These are phyloP conservation scores for Crotalus helleri DNA, from an alignment of 2,113 vertebrate genomes.

Conservation along the genomic window DNA sequence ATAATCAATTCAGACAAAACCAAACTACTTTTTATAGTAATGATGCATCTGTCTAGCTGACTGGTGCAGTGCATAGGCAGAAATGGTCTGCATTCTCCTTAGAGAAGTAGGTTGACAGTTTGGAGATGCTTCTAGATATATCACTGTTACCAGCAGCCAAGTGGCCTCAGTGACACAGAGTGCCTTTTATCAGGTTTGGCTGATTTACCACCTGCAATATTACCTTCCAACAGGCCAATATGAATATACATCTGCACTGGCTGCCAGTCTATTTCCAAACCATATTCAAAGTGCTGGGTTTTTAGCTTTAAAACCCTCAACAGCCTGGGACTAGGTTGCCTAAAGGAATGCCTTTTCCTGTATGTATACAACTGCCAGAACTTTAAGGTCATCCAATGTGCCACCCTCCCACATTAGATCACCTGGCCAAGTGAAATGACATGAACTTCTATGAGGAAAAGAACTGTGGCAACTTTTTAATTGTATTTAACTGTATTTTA, in stretches of 20 bases:
- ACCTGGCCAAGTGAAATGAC: not conserved
- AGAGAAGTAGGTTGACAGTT: not conserved
- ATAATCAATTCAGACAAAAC: too few relatives aligned
- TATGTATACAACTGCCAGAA: not conserved
- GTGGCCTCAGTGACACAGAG: not conserved
- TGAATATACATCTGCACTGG: not conserved
- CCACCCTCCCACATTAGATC: not conserved
- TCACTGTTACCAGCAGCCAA: not conserved
- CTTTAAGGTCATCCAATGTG: not conserved
- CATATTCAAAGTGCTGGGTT: not conserved
- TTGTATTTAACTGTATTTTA: not conserved
- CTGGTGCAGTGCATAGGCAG: not conserved
- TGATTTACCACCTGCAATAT: not conserved
- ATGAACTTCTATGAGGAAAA: not conserved
- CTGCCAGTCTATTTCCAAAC: not conserved
- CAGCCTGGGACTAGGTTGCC: not conserved
- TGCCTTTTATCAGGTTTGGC: not conserved
- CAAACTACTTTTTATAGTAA: not conserved
- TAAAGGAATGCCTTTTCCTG: not conserved
- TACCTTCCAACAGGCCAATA: not conserved
- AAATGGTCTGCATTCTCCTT: not conserved
- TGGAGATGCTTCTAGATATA: not conserved
- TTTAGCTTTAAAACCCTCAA: not conserved
- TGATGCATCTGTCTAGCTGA: not conserved
- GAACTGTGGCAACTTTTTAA: not conserved